Base-by-base conservation (phyloP, 2,888 invertebrate genomes). In the Epinotia ramella region DNA sequence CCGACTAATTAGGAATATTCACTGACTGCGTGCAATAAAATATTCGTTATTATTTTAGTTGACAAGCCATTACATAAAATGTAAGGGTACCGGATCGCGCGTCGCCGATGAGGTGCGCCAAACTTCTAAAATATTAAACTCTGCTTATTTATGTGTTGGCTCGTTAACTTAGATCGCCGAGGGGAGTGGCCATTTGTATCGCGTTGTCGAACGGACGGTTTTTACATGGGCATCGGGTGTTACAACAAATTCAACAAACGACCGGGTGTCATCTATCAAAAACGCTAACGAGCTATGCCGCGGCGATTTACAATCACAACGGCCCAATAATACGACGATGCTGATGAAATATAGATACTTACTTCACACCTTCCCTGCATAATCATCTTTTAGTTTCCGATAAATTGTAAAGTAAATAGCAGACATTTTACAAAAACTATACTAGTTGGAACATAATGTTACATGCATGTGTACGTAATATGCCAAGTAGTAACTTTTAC, bases 261-360 rank as follows among this genome's bases (percentile, higher is more conserved):
- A 91, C 88, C 91, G 88, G 87, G 84, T 90, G 91, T 92, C 93
- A 94, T 94, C 93, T 94, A 94, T 94, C 94, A 94, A 93, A 93
- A 91, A 91, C 90, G 86, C 91, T 94, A 94, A 94, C 94, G 94
- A 94, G 92, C 91, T 86, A 93, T 91, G 90, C 91, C 87, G 89
- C 88, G 89, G 88, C 89, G 85, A 89, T 92, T 92, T 90, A 92
- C 91, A 92, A 91, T 92, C 90, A 88, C 88, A 84, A 84, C 84
- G 84, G 83, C 86, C 90, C 89, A 91, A 91, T 92, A 92, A 92
- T 89, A 89, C 87, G 87, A 91, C 88, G 88, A 89, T 89, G 86
- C 84, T 86, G 89, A 89, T 88, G 88, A 89, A 90, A 90, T 87
- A 86, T 66, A 44, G 33, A 57, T 18, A 67, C 53, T 57, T 20